Base-by-base conservation (phyloP, 2,888 invertebrate genomes). In the Brassicogethes aeneus region DNA sequence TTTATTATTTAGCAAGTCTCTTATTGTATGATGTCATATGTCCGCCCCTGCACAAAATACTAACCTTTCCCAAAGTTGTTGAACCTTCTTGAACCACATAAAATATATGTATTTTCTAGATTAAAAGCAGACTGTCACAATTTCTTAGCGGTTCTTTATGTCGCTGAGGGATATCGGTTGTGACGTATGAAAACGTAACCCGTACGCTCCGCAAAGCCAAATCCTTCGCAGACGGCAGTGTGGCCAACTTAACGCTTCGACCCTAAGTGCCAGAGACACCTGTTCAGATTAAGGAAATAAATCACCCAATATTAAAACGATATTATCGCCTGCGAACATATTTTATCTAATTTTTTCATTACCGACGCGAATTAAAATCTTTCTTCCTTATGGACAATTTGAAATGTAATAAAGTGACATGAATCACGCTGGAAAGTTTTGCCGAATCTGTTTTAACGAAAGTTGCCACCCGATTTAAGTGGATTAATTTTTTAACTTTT, bases 281-380 rank as follows among this genome's bases (percentile, higher is more conserved):
- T 57, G 60, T 49, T 48, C 52, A 46, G 54, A 59, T 57, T 58
- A 57, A 52, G 52, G 40, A 48, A 48, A 57, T 59, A 57, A 60
- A 57, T 60, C 58, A 59, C 48, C 48, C 47, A 53, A 59, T 60
- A 60, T 59, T 59, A 60, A 59, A 59, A 55, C 51, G 52, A 50
- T 54, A 56, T 59, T 57, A 55, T 45, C 46, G 43, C 43, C 38
- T 49, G 40, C 15, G 44, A 37, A 49, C 41, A 46, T 51, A 51
- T 49, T 47, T 47, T 51, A 45, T 41, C 44, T 46, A 42, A 47
- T 49, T 46, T 47, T 47, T 50, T 46, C 40, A 46, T 46, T 46
- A 47, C n/a, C n/a, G 41, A 36, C 23, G 17, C 15, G 42, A 39
- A 30, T 23, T 23, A 23, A 23, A 23, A 23, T 23, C n/a, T n/a